Base-by-base conservation (phyloP, 2,797 vertebrate genomes). In the Zenarchopterus dispar region DNA sequence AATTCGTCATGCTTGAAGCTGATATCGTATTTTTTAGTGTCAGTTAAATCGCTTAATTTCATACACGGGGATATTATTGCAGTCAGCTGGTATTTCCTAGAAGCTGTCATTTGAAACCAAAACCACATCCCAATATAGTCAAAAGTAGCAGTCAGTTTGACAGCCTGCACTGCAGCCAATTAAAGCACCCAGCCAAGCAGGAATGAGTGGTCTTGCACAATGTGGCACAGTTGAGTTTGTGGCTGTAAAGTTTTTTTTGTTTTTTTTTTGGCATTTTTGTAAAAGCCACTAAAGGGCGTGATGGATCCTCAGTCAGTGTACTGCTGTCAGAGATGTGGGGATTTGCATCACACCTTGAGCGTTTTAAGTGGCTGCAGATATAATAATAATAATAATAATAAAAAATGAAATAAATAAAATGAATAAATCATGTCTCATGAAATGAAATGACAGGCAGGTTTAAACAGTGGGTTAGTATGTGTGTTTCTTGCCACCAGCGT, bases 401-500 rank as follows among this genome's bases (percentile, higher is more conserved):
- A 17, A 81, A 85, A 80, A 81, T 53, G 58, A 78, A 84, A 84
- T 76, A 91, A 87, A 86, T 89, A 82, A 88, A 91, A 88, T 86
- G 85, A 89, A 88, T 90, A 91, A 89, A 91, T 91, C 88, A 87
- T 85, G 80, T 82, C 78, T 90, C 84, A 83, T 87, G 78, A 89
- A 91, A 86, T 89, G 82, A 82, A 89, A 89, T 90, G 86, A 92
- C 91, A 92, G 82, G 82, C 82, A 87, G 86, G 89, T 89, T 89
- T 88, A 91, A 91, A 88, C 88, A 89, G 88, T 82, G 80, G 88
- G 88, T 90, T 87, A 88, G 89, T 87, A 79, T 80, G 79, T 89
- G 89, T 80, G 86, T 86, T 89, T 89, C 77, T 85, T 91, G 90
- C 92, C 91, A 91, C 89, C 85, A 93, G 90, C 91, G 79, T 89